Base-by-base conservation (phyloP, 1,140 invertebrate species). In the Drosophila tani region DNA sequence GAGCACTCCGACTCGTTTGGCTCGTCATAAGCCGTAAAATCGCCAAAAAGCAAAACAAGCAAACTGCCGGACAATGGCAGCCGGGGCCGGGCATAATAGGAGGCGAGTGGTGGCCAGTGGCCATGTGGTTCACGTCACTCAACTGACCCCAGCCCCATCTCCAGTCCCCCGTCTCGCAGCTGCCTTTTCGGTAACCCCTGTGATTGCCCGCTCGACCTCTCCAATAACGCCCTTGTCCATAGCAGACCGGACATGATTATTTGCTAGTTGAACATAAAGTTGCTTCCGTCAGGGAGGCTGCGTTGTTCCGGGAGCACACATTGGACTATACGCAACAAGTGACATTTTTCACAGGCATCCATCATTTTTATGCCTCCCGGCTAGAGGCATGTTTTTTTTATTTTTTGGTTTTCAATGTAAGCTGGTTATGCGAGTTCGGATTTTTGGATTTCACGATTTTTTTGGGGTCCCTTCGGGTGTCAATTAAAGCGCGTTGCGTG, bases 201-300 rank as follows among this genome's bases (percentile, higher is more conserved):
- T 73, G 69, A 73, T 73, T 73, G 69, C 45, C 69, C 67, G 0
- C 43, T 60, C 53, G 69, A 59, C 69, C 69, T 29, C 27, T 49
- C 69, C 67, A 73, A 59, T 60, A 73, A 60, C 53, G 38, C 43
- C 51, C 69, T 40, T 57, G 67, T 73, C 53, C 68, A 56, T 56
- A 17, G 14, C 68, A 57, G 65, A 59, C 76, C 75, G 85, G 85
- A 90, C 81, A 90, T 90, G 85, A 90, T 90, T 90, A 90, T 90
- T 90, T 90, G 85, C 85, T 90, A 82, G 85, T 90, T 88, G 86
- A 90, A 90, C 85, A 90, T 90, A 82, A 90, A 90, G 78, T 84
- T 81, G 64, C 59, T 62, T 62, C 65, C 43, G 29, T 27, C 27
- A 46, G 32, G 17, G 38, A 32, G 6, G 7, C 19, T 27, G 41